Base-by-base conservation (phyloP, 2,797 vertebrate species). In the Sebastes baramenuke region DNA sequence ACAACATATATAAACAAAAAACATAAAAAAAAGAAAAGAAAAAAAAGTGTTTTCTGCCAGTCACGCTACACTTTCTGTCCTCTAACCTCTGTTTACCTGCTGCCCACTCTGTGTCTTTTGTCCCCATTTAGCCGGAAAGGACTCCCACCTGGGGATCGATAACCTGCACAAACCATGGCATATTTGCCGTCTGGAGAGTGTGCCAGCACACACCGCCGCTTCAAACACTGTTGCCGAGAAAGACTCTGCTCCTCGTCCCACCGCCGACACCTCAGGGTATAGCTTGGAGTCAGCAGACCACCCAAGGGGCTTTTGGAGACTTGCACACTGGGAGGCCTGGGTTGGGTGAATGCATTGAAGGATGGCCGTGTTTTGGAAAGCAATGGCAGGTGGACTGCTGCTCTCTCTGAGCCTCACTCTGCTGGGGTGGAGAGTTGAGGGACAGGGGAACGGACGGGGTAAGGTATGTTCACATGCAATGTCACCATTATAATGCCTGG, bases 361-460 rank as follows among this genome's bases (percentile, higher is more conserved):
- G 72, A 95, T 95, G 93, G 86, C 77, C 1, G 7, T 34, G 76
- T 74, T 83, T 75, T 72, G 82, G 87, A 90, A 89, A 82, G 54
- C 42, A 7, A 60, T 78, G 67, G 76, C 85, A 54, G 75, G 82
- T 65, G 80, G 89, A 69, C 73, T 95, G 32, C 83, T 93, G 58
- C 66, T 95, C 54, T n/a, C 76, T 46, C 30, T 84, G 55, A 77
- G 82, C 77, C 68, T 94, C 34, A 6, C 64, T 55, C 77, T 93
- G 68, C 65, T 90, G 49, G 67, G 14, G 6, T 67, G 75, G 75
- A 67, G 58, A 68, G 87, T 60, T 0, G 78, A 88, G 30, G 90
- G 72, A 3, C 76, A 93, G 75, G 81, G 58, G 56, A 87, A 84
- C 3, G 30, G 69, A 76, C 70, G 13, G 59, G 85, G 22, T 70